Evolutionary conservation across 2,797 vertebrate species (phyloP).

Genomic region (Galagoides demidoff): DNA sequence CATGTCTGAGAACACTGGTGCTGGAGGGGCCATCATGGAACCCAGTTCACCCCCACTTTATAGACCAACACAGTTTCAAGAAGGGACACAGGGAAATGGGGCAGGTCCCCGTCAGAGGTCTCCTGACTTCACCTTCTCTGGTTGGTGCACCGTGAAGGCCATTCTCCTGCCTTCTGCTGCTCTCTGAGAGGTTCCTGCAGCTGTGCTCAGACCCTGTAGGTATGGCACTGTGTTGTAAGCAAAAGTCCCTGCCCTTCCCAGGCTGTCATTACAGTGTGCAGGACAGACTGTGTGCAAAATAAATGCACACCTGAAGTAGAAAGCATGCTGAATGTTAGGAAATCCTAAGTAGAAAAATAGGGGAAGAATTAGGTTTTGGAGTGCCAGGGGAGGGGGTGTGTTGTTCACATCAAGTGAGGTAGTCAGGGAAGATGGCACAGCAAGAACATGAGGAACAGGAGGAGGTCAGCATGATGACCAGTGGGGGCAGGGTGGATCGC

Average conservation of each 20-base stretch:
- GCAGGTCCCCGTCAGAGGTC: background rate
- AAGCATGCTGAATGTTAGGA: background rate
- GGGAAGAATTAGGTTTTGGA: background rate
- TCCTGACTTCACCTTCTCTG: background rate
- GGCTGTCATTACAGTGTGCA: background rate
- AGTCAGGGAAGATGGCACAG: background rate
- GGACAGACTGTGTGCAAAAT: background rate
- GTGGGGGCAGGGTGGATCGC: background rate
- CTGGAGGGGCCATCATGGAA: background rate
- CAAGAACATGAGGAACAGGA: background rate
- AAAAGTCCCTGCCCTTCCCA: background rate
- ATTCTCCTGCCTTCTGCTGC: background rate
- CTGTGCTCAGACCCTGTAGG: background rate
- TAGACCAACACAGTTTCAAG: background rate
- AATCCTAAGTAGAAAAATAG: background rate
- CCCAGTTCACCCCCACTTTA: background rate
- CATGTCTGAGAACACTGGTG: background rate
- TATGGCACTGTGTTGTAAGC: background rate
- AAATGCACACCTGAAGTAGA: background rate
- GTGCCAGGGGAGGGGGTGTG: fast-evolving
- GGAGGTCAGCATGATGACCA: background rate
- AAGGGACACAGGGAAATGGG: background rate
- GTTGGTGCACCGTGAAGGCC: too few relatives aligned
- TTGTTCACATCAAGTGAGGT: background rate
- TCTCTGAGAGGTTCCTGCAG: background rate